Conservation (phyloP, 2,888 invertebrate genomes). For the Alcis repandata region DNA sequence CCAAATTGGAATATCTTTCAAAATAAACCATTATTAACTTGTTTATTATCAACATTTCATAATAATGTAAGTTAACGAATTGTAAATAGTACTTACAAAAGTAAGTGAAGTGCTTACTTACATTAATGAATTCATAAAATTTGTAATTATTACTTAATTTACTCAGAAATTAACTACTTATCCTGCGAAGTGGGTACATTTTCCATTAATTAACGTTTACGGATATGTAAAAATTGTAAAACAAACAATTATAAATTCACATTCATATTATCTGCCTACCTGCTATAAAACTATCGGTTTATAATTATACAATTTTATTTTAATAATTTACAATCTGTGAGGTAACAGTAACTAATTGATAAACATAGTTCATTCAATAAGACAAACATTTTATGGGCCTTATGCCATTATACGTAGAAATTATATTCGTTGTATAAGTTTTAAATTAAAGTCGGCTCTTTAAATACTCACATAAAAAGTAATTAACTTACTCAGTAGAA, state of each 20-base stretch:
- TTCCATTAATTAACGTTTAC: neutral
- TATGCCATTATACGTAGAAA: neutral
- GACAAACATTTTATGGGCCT: neutral
- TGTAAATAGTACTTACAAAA: neutral
- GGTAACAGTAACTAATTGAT: neutral
- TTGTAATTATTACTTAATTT: conserved; percentile 7
- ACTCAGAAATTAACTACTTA: neutral
- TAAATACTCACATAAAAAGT: no score
- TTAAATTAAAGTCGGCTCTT: no score
- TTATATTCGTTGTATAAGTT: neutral
- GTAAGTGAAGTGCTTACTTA: neutral
- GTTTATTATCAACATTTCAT: neutral
- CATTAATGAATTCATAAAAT: neutral
- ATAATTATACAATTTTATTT: conserved; percentile 18
- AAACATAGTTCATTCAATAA: neutral
- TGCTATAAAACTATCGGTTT: conserved; percentile 11
- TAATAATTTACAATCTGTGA: conserved; percentile 11
- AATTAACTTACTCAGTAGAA: no score
- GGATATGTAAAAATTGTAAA: conserved; percentile 20
- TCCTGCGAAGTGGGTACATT: neutral
- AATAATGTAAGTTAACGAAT: neutral
- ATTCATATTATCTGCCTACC: conserved; percentile 3
- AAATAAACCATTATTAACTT: neutral
- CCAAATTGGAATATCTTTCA: neutral
- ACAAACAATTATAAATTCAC: conserved; percentile 29